Base-by-base conservation (phyloP, 2,888 invertebrate species). In the Acronicta alni region DNA sequence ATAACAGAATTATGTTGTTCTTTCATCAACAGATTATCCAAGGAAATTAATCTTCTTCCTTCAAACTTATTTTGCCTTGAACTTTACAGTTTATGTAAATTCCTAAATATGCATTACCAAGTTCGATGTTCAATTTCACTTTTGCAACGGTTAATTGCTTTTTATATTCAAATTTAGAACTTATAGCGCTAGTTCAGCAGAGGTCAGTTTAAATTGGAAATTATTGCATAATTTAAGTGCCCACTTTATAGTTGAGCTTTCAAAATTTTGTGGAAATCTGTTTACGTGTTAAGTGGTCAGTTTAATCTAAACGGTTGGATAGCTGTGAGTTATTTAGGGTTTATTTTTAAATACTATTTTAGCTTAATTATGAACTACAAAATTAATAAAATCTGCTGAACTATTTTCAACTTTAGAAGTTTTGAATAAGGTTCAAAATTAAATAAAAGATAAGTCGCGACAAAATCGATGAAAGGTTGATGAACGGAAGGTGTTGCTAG, bases 391-490 rank as follows among this genome's bases (percentile, higher is more conserved):
- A n/a, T 15, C 2, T n/a, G 42, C 1, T 32, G 26, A 7, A 7
- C 15, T 0, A 74, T 26, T 57, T 39, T 55, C 4, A 18, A 53
- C 72, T 67, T 43, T 57, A 59, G 1, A 0, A 0, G 0, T 17
- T 0, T 0, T 3, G 1, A 2, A 23, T 54, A 68, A 61, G 48
- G 64, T 14, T 67, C 26, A 63, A 48, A 60, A 39, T 76, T 16
- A 52, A 20, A n/a, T 54, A 49, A 1, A 26, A 32, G 23, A 42
- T 26, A 42, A 49, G 42, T 46, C 57, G 66, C 63, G 72, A 71
- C 76, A 70, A 81, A 81, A 82, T 82, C 82, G 77, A 82, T 82
- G 77, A 77, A 68, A 79, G 79, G 80, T 80, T 80, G 81, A 80
- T 75, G 82, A 81, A 82, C 82, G 77, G 57, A 59, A 77, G 75